These are phyloP conservation scores for Clarias platycephalus DNA, from an alignment of 2,797 vertebrate species.

Conservation along the genomic window DNA sequence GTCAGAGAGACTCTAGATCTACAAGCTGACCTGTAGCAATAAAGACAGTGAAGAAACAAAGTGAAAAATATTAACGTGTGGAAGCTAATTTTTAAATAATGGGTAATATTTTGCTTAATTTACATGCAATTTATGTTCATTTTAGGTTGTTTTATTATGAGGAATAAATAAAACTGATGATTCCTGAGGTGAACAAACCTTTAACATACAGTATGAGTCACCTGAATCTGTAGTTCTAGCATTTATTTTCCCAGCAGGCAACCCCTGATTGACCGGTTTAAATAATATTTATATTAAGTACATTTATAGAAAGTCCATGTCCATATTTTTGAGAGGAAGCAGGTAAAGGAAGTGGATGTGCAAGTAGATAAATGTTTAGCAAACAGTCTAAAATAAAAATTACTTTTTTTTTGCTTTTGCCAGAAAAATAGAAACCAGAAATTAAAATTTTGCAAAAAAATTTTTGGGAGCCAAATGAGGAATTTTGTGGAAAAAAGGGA, in stretches of 20 bases:
- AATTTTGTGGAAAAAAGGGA: background rate
- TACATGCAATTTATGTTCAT: background rate
- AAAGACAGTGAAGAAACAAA: background rate
- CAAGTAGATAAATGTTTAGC: background rate
- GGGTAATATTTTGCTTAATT: background rate
- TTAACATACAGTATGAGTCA: background rate
- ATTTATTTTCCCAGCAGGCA: background rate
- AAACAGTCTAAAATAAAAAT: background rate
- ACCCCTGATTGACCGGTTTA: background rate
- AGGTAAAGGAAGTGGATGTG: background rate
- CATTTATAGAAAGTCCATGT: background rate
- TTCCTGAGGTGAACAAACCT: background rate
- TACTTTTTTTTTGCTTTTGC: background rate
- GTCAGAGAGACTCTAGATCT: background rate
- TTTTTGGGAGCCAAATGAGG: background rate
- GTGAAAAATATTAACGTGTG: background rate
- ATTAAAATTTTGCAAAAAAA: background rate
- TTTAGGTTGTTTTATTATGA: background rate
- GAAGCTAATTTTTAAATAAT: background rate
- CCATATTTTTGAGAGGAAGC: background rate
- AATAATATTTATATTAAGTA: background rate
- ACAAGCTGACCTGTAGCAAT: background rate
- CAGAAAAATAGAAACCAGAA: background rate
- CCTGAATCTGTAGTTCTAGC: background rate
- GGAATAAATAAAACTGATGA: background rate